phyloP scores from a whole-genome alignment of 2,113 vertebrate species.

The Setophaga coronata region DNA sequence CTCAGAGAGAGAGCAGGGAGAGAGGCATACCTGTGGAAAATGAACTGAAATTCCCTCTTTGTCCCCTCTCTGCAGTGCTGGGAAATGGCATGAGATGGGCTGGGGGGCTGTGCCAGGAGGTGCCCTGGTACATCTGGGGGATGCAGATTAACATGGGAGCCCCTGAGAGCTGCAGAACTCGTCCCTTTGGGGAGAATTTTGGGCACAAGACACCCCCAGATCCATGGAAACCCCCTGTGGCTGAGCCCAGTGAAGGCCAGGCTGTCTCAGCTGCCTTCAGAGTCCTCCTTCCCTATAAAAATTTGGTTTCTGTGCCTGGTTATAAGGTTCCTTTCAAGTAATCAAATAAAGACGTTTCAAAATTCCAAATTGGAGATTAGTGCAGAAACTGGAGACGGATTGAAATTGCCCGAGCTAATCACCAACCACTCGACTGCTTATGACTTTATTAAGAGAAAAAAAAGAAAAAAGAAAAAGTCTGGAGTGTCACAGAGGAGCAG shows the following conservation, averaged over 20 bases:
- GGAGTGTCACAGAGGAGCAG: not conserved
- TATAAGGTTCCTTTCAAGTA: not conserved
- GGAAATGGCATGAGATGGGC: not conserved
- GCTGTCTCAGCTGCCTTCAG: not conserved
- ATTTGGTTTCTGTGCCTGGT: not conserved
- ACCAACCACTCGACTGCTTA: not conserved
- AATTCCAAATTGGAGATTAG: conserved; percentile 6
- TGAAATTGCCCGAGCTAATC: conserved; percentile 28
- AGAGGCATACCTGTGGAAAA: not conserved
- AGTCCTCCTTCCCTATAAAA: not conserved
- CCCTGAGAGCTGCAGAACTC: not conserved
- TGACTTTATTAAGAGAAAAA: not conserved
- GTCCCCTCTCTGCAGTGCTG: not conserved
- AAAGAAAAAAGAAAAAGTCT: not conserved
- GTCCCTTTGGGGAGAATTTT: not conserved
- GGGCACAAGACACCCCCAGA: too few relatives aligned
- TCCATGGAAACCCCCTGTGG: not conserved
- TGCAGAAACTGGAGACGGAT: not conserved
- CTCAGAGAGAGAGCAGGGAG: not conserved
- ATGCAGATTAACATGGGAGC: not conserved
- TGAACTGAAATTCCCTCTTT: not conserved
- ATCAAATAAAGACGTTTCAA: conserved; percentile 13
- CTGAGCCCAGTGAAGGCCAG: not conserved
- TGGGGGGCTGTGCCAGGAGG: not conserved
- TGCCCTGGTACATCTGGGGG: not conserved